These are phyloP conservation scores for Polyploca ridens DNA, from an alignment of 2,888 invertebrate species.

Conservation along the genomic window DNA sequence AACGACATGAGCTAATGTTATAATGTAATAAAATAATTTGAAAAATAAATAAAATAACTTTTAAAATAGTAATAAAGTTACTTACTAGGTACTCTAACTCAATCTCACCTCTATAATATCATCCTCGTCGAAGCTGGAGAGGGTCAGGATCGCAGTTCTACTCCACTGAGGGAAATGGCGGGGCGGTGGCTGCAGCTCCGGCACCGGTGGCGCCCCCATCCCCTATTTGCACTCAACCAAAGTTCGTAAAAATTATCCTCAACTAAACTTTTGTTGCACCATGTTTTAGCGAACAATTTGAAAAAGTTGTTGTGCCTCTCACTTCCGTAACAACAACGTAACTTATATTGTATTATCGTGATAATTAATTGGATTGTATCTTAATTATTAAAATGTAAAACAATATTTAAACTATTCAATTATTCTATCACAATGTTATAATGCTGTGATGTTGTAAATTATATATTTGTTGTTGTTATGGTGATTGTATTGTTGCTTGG, in stretches of 20 bases:
- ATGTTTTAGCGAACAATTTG: background rate
- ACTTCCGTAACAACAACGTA: background rate
- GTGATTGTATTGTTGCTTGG: conserved; percentile 24
- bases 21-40: too few relatives aligned
- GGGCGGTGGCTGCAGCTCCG: conserved; percentile 38
- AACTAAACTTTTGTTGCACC: conserved; percentile 4
- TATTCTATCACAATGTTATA: background rate
- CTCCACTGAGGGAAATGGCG: conserved; percentile 73
- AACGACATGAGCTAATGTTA: too few relatives aligned
- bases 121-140: conserved; percentile 52
- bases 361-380: background rate
- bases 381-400: background rate
- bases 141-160: conserved; percentile 63
- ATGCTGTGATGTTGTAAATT: background rate
- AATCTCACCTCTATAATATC: conserved; percentile 39
- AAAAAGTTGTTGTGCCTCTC: background rate
- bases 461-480: conserved; percentile 10
- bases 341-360: background rate
- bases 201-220: conserved; percentile 60
- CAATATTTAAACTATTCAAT: background rate
- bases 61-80: background rate
- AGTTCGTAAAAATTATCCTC: conserved; percentile 23
- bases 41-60: background rate
- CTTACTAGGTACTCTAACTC: background rate
- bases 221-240: conserved; percentile 26